These are phyloP conservation scores for Hucho hucho DNA, from an alignment of 2,113 vertebrate genomes.

Conservation along the genomic window DNA sequence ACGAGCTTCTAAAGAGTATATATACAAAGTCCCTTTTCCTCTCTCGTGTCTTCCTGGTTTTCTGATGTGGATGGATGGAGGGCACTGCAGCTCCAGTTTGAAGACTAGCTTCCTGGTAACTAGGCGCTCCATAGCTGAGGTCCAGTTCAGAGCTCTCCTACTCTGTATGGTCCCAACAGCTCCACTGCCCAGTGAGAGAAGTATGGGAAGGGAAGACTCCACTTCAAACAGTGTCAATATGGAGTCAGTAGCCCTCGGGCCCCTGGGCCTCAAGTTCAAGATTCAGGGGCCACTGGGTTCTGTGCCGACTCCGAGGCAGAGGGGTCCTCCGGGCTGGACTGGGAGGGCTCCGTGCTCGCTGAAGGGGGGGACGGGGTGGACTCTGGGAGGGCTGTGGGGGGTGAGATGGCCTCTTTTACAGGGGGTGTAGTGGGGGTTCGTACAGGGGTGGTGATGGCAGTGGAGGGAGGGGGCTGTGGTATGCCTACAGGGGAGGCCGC, in stretches of 20 bases:
- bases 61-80: background rate
- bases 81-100: background rate
- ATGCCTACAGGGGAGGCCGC: background rate
- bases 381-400: conserved; percentile 26
- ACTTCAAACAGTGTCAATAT: conserved; percentile 42
- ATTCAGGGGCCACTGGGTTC: conserved; percentile 29
- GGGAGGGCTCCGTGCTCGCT: conserved; percentile 19
- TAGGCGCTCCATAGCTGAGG: background rate
- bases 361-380: background rate
- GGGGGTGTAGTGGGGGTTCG: conserved; percentile 52
- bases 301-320: conserved; percentile 7
- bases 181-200: background rate
- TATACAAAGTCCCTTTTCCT: conserved; percentile 72
- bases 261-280: conserved; percentile 32
- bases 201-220: background rate
- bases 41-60: conserved; percentile 46
- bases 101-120: background rate
- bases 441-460: background rate
- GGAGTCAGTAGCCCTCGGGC: conserved; percentile 45
- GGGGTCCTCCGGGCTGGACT: background rate
- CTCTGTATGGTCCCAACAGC: background rate
- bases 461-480: background rate
- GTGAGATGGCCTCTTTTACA: background rate
- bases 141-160: background rate
- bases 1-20: conserved; percentile 66